Evolutionary conservation across 2,888 invertebrate genomes (phyloP).

Genomic region (Strigamia transsilvanica): DNA sequence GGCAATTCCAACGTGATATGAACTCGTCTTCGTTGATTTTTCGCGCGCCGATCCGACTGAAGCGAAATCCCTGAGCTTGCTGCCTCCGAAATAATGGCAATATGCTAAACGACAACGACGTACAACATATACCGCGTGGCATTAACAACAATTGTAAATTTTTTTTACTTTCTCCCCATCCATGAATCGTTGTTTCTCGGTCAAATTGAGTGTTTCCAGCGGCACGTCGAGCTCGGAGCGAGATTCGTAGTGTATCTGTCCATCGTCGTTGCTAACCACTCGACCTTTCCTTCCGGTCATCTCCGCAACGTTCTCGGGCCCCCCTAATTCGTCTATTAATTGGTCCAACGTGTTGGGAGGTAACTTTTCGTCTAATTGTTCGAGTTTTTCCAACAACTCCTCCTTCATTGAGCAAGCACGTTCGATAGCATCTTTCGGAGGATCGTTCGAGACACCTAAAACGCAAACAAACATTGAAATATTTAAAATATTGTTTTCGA

Average conservation of each 20-base stretch:
- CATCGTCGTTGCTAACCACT: slow-evolving; percentile 88
- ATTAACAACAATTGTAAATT: too few species aligned
- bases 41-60: slow-evolving; percentile 92
- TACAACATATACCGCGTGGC: too few species aligned
- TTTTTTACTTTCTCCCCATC: slow-evolving; percentile 87
- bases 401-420: slow-evolving; percentile 92
- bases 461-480: background rate
- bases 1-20: slow-evolving; percentile 98
- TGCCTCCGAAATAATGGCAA: slow-evolving; percentile 99
- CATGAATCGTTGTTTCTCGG: slow-evolving; percentile 88
- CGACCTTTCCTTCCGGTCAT: slow-evolving; percentile 98
- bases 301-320: slow-evolving; percentile 97
- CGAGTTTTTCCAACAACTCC: slow-evolving; percentile 83
- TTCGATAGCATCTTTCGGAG: slow-evolving; percentile 84
- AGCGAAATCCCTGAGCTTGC: slow-evolving; percentile 97
- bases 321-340: slow-evolving; percentile 96
- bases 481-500: too few species aligned
- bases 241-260: slow-evolving; percentile 91
- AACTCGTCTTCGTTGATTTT: slow-evolving; percentile 92
- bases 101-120: too few species aligned
- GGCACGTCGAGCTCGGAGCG: slow-evolving; percentile 95
- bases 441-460: slow-evolving; percentile 61
- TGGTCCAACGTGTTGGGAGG: slow-evolving; percentile 99
- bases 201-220: slow-evolving; percentile 94
- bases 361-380: slow-evolving; percentile 82